Percentiles rank a stretch among this genome's conserved stretches.
Evolutionary conservation across 1,140 invertebrate species (phyloP).

Genomic region (Trichogramma pretiosum): DNA sequence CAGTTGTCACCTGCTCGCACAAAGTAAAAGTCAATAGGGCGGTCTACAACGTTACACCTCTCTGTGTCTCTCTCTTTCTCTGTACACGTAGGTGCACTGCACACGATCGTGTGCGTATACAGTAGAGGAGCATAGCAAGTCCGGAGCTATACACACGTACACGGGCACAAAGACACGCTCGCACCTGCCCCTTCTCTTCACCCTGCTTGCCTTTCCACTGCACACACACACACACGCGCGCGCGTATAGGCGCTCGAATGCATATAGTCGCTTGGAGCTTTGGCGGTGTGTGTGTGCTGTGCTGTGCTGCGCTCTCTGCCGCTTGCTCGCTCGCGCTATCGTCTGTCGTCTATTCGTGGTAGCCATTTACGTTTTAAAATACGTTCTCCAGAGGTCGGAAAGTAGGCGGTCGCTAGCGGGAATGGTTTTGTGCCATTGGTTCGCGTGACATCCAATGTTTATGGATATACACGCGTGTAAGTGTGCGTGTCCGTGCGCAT

Average conservation of each 20-base stretch:
- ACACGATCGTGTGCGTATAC: too few relatives aligned
- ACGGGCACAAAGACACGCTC: too few relatives aligned
- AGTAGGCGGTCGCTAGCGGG: conserved; percentile 18
- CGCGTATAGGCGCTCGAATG: background rate
- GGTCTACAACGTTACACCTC: too few relatives aligned
- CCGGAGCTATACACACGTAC: too few relatives aligned
- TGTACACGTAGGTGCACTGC: too few relatives aligned
- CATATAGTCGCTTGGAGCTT: too few relatives aligned
- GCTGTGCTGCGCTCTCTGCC: background rate
- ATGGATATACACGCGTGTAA: conserved; percentile 5
- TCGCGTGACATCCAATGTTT: conserved; percentile 7
- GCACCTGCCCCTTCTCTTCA: too few relatives aligned
- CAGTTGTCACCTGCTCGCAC: too few relatives aligned
- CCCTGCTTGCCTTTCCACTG: conserved; percentile 33
- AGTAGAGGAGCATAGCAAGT: too few relatives aligned
- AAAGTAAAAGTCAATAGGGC: too few relatives aligned
- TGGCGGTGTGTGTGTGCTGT: too few relatives aligned
- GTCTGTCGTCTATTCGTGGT: conserved; percentile 16
- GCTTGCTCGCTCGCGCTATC: conserved; percentile 8
- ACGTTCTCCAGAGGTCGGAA: conserved; percentile 15
- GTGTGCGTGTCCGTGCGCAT: background rate
- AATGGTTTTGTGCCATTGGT: conserved; percentile 16
- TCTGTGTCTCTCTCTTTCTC: too few relatives aligned
- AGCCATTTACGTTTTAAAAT: conserved; percentile 23
- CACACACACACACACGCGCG: background rate